A percentile compares a stretch with the other conserved stretches of the same genome.
Evolutionary conservation across 2,113 vertebrate species (phyloP).

Genomic region (Nothocercus julius): DNA sequence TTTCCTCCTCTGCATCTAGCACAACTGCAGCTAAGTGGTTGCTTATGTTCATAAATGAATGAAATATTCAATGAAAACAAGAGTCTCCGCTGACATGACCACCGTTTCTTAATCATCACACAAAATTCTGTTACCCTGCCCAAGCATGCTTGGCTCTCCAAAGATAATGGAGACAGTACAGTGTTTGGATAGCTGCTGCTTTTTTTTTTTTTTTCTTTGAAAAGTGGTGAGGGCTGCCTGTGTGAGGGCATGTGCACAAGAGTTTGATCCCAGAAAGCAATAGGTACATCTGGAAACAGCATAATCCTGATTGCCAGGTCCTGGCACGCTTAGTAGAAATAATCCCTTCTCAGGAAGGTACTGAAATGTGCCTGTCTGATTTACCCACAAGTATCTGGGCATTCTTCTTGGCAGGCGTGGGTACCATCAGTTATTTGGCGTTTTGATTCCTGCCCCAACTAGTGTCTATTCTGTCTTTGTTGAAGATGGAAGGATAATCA

Average conservation of each 20-base stretch:
- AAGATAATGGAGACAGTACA: conserved; percentile 46
- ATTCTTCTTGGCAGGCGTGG: conserved; percentile 45
- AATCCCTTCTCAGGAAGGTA: conserved; percentile 47
- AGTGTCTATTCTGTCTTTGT: conserved; percentile 43
- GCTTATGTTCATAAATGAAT: conserved; percentile 63
- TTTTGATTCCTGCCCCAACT: conserved; percentile 25
- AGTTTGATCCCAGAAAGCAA: conserved; percentile 38
- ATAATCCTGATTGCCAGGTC: conserved; percentile 46
- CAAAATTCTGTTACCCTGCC: conserved; percentile 1
- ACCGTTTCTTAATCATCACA: conserved; percentile 27
- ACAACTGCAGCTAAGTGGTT: conserved; percentile 59
- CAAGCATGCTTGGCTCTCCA: conserved; percentile 7
- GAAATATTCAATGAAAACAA: conserved; percentile 59
- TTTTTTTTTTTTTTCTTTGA: neutral
- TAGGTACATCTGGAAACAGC: conserved; percentile 57
- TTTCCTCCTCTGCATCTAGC: conserved; percentile 65
- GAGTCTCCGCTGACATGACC: conserved; percentile 3
- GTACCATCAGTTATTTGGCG: conserved; percentile 1
- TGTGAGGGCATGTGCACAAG: conserved; percentile 34
- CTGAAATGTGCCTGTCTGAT: conserved; percentile 45
- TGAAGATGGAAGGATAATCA: conserved; percentile 43
- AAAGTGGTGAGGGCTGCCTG: neutral
- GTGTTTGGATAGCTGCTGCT: conserved; percentile 28
- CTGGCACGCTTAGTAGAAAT: conserved; percentile 21
- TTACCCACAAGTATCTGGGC: conserved; percentile 43